Base-by-base conservation (phyloP, 2,888 invertebrate genomes). In the Drosophila leonis region DNA sequence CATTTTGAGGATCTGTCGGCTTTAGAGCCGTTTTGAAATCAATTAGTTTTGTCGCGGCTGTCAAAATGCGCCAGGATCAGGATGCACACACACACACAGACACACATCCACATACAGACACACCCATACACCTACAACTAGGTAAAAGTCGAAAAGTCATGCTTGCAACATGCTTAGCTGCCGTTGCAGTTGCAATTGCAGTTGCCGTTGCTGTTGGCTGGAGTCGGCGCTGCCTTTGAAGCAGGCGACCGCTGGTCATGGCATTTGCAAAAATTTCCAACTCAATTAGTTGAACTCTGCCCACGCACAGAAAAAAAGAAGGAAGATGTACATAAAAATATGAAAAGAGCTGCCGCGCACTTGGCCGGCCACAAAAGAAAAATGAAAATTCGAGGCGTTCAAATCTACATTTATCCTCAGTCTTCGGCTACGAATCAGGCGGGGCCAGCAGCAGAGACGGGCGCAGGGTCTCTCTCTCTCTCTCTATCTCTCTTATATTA, bases 31-130 rank as follows among this genome's bases (percentile, higher is more conserved):
- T 90, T 91, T 92, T 90, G 87, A 92, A 92, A 92, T 93, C 92
- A 92, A 93, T 93, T 93, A 92, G 92, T 92, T 92, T 92, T 93
- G 92, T 92, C 90, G 90, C 91, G 88, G 87, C 88, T 92, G 91
- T 91, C 92, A 92, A 90, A 92, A 91, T 91, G 90, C 88, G 68
- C 68, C 66, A 72, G 66, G 72, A 75, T 75, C 64, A 66, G 61
- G 56, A 54, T 44, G 29, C 46, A 68, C 46, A 42, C 49, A 62
- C 66, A 51, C 37, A 24, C 29, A 39, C 29, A 44, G 39, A 56
- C 46, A 51, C 31, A 42, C 33, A 24, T n/a, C n/a, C 44, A 59
- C 35, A 54, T 41, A 60, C 49, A 42, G 12, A n/a, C 12, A 41
- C 41, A 55, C 41, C 55, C 44, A 55, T 35, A 61, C 27, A 41